Evolutionary conservation across 37 sponge, comb jelly and placozoan species (phyloP).

Genomic region (Theonella swinhoei): DNA sequence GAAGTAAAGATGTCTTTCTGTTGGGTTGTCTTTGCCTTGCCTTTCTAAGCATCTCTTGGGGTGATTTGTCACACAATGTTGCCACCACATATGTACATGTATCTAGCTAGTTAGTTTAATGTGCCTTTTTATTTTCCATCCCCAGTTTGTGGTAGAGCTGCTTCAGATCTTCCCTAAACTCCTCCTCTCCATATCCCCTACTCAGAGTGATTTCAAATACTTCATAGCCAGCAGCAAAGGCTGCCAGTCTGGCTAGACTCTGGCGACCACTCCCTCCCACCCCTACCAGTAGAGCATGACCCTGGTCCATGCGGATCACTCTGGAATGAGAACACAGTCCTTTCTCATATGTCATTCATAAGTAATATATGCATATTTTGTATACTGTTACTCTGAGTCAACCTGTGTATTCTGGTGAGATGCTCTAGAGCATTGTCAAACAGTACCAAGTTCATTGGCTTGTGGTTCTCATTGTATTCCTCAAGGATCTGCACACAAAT

Average conservation of each 20-base stretch:
- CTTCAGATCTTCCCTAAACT: slow-evolving; percentile 98
- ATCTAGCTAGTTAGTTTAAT: not conserved
- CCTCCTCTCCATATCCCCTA: slow-evolving; percentile 96
- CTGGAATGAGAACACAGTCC: slow-evolving; percentile 3
- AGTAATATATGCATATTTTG: no score
- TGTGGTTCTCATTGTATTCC: slow-evolving; percentile 91
- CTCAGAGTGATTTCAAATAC: slow-evolving; percentile 98
- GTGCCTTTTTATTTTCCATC: slow-evolving; percentile 90
- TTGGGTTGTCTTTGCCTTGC: no score
- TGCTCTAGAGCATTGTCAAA: slow-evolving; percentile 99
- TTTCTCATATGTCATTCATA: not conserved
- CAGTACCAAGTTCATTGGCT: slow-evolving; percentile 95
- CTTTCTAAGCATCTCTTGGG: no score
- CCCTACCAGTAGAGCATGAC: slow-evolving; percentile 96
- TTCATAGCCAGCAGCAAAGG: slow-evolving; percentile 97
- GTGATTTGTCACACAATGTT: not conserved
- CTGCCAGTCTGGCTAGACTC: slow-evolving; percentile 94
- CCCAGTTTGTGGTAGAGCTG: slow-evolving; percentile 94
- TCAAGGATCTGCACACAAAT: slow-evolving; percentile 78
- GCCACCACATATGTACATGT: no score
- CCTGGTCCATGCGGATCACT: slow-evolving; percentile 95
- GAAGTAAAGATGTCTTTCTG: no score
- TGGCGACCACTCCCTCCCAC: slow-evolving; percentile 98
- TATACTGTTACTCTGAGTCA: not conserved
- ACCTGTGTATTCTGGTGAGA: slow-evolving; percentile 87